Evolutionary conservation across 2,797 vertebrate genomes (phyloP).

Genomic region (Oreochromis mossambicus): DNA sequence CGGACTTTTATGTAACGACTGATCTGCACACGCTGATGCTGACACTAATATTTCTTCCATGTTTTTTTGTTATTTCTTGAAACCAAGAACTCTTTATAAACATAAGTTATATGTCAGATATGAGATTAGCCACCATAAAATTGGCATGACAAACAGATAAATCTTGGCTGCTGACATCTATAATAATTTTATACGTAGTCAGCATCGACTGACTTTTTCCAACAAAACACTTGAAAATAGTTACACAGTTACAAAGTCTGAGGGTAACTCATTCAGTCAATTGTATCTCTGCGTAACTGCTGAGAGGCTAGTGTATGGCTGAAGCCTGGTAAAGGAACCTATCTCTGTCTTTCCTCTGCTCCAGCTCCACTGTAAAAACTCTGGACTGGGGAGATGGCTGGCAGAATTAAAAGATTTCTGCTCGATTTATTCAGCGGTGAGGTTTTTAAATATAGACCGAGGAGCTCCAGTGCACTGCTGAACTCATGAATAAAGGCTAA

Average conservation of each 20-base stretch:
- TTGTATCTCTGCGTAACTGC: background rate
- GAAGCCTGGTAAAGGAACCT: conserved; percentile 26
- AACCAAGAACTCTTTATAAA: background rate
- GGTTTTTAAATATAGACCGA: conserved; percentile 53
- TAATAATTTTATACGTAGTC: background rate
- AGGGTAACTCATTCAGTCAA: background rate
- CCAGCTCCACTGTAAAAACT: background rate
- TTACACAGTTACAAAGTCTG: background rate
- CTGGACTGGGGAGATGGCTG: background rate
- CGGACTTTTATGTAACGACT: background rate
- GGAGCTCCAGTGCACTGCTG: conserved; percentile 33
- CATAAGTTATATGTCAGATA: background rate
- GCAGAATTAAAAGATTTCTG: conserved; percentile 35
- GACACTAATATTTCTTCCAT: background rate
- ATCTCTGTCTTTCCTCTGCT: background rate
- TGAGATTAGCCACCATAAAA: background rate
- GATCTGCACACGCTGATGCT: background rate
- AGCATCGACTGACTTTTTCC: background rate
- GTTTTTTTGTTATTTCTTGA: background rate
- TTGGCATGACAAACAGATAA: background rate
- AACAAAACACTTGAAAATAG: background rate
- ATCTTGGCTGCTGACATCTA: background rate
- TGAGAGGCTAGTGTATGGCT: conserved; percentile 5
- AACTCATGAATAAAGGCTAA: conserved; percentile 48
- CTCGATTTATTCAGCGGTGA: conserved; percentile 31